Percentiles rank a stretch among this genome's conserved stretches.
Evolutionary conservation across 2,113 vertebrate genomes (phyloP).

Genomic region (Dicrurus megarhynchus): DNA sequence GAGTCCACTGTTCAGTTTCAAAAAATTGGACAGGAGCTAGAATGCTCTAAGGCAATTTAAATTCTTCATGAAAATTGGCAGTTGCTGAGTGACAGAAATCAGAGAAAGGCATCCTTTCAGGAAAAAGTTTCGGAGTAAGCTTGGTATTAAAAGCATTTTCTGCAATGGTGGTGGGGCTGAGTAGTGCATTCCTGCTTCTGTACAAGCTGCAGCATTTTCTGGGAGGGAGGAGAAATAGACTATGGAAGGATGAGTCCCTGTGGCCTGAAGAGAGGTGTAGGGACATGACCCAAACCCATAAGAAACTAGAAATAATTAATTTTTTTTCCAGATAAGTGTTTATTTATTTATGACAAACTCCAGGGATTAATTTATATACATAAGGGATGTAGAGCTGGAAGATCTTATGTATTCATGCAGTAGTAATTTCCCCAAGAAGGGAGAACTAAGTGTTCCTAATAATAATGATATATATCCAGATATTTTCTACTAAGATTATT

Average conservation of each 20-base stretch:
- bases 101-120: neutral
- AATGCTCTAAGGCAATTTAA: neutral
- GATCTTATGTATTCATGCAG: neutral
- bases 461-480: neutral
- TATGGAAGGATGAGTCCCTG: neutral
- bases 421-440: neutral
- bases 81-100: neutral
- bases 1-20: neutral
- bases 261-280: neutral
- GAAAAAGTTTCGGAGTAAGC: neutral
- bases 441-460: neutral
- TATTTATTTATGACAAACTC: neutral
- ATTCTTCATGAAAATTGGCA: neutral
- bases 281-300: neutral
- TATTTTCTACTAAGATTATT: neutral
- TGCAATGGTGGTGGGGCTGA: neutral
- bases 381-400: neutral
- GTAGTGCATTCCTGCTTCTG: neutral
- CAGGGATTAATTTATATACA: neutral
- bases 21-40: neutral
- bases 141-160: neutral
- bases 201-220: neutral
- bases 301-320: neutral
- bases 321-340: neutral
- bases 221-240: neutral